Base-by-base conservation (phyloP, 2,888 invertebrate genomes). In the Oscheius myriophilus region DNA sequence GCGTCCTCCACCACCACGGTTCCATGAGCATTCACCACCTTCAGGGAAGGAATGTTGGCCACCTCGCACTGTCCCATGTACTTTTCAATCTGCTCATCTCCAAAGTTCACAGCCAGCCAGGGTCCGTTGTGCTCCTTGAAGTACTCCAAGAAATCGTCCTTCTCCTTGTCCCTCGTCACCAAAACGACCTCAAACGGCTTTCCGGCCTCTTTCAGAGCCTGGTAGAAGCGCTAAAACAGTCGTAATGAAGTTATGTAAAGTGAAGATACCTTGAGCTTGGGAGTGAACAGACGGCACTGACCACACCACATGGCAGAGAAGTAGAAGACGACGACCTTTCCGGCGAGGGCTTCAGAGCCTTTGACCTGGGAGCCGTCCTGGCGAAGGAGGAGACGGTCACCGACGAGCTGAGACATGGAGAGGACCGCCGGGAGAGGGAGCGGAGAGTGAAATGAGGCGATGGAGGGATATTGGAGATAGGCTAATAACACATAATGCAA, bases 281-380 rank as follows among this genome's bases (percentile, higher is more conserved):
- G 83, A 2, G 84, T 84, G 61, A 84, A 84, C 43, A 76, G 77
- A 25, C 84, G 75, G 71, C 84, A 84, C 1, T 82, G 78, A 11
- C 79, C 79, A 67, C 80, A 76, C 89, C 89, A 89, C 73, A 88
- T 88, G n/a, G 89, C 89, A 0, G 89, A 89, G 79, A 89, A 90
- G 80, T 90, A 89, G 21, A 89, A 79, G 3, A 87, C 89, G 18
- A 89, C 81, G 9, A 76, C 64, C 54, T 76, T 33, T 45, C 82
- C 84, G 39, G 79, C 76, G 18, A 88, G 73, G 45, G 77, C 81
- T 11, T 85, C 83, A 7, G 78, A 81, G 4, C 76, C 79, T 45
- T 82, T 76, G 62, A 81, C 64, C 53, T 52, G 53, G 9, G 70
- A 52, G 21, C 72, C 78, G 39, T 79, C 71, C 26, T 76, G 57